Evolutionary conservation across 2,113 vertebrate genomes (phyloP), one percentile per base, ranked within the genome.

Genomic region (Polyodon spathula): DNA sequence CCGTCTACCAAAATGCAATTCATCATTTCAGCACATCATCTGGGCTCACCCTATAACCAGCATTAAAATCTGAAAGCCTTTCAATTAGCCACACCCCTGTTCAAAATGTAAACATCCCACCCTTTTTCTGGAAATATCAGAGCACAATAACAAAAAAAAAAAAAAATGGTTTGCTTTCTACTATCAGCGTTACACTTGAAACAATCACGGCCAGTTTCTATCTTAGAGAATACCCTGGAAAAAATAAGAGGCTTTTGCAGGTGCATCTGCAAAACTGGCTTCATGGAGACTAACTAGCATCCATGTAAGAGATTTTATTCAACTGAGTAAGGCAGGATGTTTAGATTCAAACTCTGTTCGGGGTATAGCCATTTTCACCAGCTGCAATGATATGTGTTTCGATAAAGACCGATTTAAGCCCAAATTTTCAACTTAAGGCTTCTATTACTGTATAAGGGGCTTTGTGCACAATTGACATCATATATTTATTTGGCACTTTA

Each of bases 81-180:
- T n/a, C 8, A n/a, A 14, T 6, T 50, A n/a, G 12, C 48, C 48
- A 50, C 48, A 50, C 48, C 48, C 48, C 48, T 50, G 6, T 50
- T 50, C 48, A 50, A 9, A 55, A 8, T 55, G 53, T 55, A 55
- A 55, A 6, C 53, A 55, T 27, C 53, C 53, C 53, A 55, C 17
- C 53, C 2, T 17, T 16, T 27, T 55, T 55, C 53, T 55, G 17
- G 53, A 55, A 37, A 6, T 38, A 37, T 50, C 6, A 11, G 15
- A n/a, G 48, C 48, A 6, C 48, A n/a, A 6, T 11, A 50, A 4
- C 5, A n/a, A n/a, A n/a, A n/a, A 5, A n/a, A 11, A 12, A n/a
- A n/a, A 27, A 27, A 27, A 27, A 27, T 2, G 1, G 27, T 27
- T 27, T n/a, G 6, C 10, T n/a, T n/a, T 50, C 12, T 1, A 6